A percentile compares a stretch with the other conserved stretches of the same genome.
These are phyloP conservation scores for Felis catus DNA, from an alignment of 2,113 vertebrate species.

Conservation along the genomic window DNA sequence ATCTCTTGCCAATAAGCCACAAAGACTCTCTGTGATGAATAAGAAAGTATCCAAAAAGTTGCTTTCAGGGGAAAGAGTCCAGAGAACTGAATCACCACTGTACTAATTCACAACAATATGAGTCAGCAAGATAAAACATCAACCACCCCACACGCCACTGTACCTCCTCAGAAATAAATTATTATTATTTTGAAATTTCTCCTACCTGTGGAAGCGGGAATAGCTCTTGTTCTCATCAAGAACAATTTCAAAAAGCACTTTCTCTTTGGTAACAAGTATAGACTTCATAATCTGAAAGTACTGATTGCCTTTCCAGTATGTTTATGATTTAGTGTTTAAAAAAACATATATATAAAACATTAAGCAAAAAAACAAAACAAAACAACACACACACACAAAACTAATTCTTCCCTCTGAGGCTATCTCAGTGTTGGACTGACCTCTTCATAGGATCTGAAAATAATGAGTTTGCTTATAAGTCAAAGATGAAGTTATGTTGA, in stretches of 20 bases:
- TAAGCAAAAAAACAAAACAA: neutral
- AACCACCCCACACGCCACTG: neutral
- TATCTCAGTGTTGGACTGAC: too few species aligned
- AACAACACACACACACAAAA: neutral
- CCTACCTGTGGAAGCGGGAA: neutral
- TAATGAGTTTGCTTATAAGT: neutral
- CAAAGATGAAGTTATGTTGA: neutral
- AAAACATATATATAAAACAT: neutral
- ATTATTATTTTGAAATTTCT: neutral
- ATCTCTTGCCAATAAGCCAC: neutral
- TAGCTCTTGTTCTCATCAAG: neutral
- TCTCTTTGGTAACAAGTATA: neutral
- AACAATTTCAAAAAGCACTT: neutral
- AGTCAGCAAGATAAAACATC: neutral
- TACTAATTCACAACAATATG: neutral
- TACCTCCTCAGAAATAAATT: neutral
- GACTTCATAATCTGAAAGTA: constrained; percentile 10
- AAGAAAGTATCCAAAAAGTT: neutral
- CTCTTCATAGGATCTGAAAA: neutral
- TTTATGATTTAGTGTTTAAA: neutral
- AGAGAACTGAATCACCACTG: neutral
- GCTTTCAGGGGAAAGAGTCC: neutral
- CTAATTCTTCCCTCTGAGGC: neutral
- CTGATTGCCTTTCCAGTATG: neutral
- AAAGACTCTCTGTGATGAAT: neutral